Base-by-base conservation (phyloP, 2,113 vertebrate genomes). In the Meles meles region DNA sequence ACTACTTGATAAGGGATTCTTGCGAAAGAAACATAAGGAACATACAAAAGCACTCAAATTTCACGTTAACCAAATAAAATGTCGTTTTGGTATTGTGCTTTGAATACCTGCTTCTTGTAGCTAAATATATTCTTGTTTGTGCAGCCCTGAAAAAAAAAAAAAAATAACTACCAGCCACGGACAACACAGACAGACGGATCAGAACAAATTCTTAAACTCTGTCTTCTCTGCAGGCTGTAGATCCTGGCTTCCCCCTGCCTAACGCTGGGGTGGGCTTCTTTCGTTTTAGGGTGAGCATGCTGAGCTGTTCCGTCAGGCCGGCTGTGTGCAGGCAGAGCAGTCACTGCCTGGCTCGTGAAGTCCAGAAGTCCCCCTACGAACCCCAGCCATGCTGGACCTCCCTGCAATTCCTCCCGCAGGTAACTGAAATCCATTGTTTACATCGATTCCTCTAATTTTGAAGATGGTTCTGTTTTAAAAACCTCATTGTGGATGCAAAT, bases 21-120 rank as follows among this genome's bases (percentile, higher is more conserved):
- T 49, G 39, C 44, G 14, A 7, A 86, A 76, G 42, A 81, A 34
- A 67, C 34, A 42, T 42, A 39, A 72, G 13, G 34, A 55, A 44
- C 47, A 61, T 34, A 65, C 85, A 94, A 59, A 67, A 57, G 7
- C 37, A 57, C 44, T 92, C 65, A 42, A n/a, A 63, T 83, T 77
- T 82, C 90, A 79, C 87, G 17, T 83, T 87, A 59, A 31, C 42
- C 27, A 87, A 97, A 87, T 89, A 94, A 74, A 96, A 69, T 63
- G 14, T 47, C 82, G 5, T 42, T 80, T 29, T 65, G 72, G 12
- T 42, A 49, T 93, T 59, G 23, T 79, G 69, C 12, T 93, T 87
- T 93, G 80, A 82, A 81, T 87, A 93, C 7, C 27, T 96, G 21
- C 74, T 87, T 97, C 37, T 77, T 97, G 93, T 49, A 49, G 31